A percentile compares a stretch with the other conserved stretches of the same genome.
Evolutionary conservation across 2,888 invertebrate species (phyloP).

Genomic region (Archips crataeganus): DNA sequence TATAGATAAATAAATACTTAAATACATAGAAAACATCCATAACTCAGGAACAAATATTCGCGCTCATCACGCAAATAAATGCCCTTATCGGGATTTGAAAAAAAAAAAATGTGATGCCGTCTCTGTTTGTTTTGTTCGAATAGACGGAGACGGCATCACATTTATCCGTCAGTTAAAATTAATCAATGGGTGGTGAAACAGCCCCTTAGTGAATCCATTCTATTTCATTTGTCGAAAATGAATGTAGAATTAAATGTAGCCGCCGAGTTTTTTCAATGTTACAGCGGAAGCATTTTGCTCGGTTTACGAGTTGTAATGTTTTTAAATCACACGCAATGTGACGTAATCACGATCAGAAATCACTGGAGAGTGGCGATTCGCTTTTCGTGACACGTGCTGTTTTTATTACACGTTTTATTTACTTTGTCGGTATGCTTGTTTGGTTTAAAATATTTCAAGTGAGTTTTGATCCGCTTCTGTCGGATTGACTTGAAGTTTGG

Average conservation of each 20-base stretch:
- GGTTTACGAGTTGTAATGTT: slow-evolving; percentile 23
- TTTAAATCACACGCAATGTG: slow-evolving; percentile 12
- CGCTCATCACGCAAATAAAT: too few relatives aligned
- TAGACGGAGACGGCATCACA: too few relatives aligned
- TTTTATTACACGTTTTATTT: neutral
- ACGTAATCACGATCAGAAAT: neutral
- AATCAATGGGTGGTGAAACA: too few relatives aligned
- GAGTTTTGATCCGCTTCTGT: neutral
- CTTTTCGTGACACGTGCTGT: neutral
- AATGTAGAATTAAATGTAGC: neutral
- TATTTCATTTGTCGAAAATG: neutral
- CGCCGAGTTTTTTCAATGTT: slow-evolving; percentile 8
- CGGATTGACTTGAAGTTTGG: neutral
- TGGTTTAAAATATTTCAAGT: neutral
- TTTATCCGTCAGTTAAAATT: too few relatives aligned
- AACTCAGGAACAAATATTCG: too few relatives aligned
- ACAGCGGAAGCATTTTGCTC: slow-evolving; percentile 20
- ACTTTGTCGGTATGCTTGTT: neutral
- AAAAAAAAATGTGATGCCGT: too few relatives aligned
- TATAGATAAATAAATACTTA: too few relatives aligned
- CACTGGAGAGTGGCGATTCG: slow-evolving; percentile 3
- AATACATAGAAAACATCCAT: too few relatives aligned
- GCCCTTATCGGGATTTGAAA: too few relatives aligned
- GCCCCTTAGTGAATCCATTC: neutral
- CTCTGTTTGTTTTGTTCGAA: too few relatives aligned